Base-by-base conservation (phyloP, 2,888 invertebrate genomes). In the Amphimallon solstitiale region DNA sequence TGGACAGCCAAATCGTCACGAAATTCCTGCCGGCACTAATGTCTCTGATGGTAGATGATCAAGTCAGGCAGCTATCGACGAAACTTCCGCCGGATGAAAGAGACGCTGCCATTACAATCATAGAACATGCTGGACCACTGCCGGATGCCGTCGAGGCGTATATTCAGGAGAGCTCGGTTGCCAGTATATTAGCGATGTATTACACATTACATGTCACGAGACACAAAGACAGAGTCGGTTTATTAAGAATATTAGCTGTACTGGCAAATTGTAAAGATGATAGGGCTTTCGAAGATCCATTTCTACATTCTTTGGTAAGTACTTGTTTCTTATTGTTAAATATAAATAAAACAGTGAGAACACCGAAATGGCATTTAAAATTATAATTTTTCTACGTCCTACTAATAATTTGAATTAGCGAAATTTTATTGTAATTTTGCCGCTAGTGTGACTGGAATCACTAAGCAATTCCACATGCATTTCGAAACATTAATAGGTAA, bases 71-170 rank as follows among this genome's bases (percentile, higher is more conserved):
- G 66, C 83, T 97, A 34, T 93, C 94, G 75, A 88, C 91, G 54
- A 95, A 94, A 82, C 83, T 97, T 46, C 95, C 96, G 6, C 94
- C 94, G 0, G 97, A 97, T 83, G 97, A 97, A 78, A 87, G 96
- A 68, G 95, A 95, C 79, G 93, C 95, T 14, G 96, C 96, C 17
- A 91, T 96, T 63, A 95, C 95, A 1, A 92, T 94, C 59, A 96
- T 96, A 76, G 96, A 96, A 80, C 96, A 96, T 83, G 94, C 95
- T 0, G 95, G 95, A 0, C 94, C 96, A 1, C 92, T 95, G 0
- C 95, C 96, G 0, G 97, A 97, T 82, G 94, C 95, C 2, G 96
- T 95, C 73, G 94, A 95, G 79, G 93, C 94, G 0, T 97, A 95
- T 76, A 92, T 97, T 77, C 90, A 94, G 75, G 93, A 95, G 77